Evolutionary conservation across 2,888 invertebrate species (phyloP).

Genomic region (Eupithecia dodoneata): DNA sequence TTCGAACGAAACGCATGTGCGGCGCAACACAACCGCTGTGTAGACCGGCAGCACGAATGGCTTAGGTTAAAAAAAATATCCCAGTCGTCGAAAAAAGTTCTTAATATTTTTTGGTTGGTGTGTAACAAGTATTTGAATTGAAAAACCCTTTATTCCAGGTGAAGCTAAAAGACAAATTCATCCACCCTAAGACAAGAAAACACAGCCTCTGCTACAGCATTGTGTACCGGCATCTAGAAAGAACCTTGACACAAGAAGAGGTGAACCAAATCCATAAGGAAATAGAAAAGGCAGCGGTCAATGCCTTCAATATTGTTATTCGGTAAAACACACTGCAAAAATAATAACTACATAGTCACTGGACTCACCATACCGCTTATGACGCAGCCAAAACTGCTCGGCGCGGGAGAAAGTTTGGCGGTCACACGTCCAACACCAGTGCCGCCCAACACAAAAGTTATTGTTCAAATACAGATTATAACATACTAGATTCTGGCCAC

Average conservation of each 20-base stretch:
- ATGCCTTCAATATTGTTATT: slow-evolving; percentile 66
- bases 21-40: too few species aligned
- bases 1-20: too few species aligned
- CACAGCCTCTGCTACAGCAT: slow-evolving; percentile 96
- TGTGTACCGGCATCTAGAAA: slow-evolving; percentile 96
- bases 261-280: slow-evolving; percentile 92
- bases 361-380: not conserved
- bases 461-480: not conserved
- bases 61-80: too few species aligned
- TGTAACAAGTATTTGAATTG: not conserved
- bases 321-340: slow-evolving; percentile 55
- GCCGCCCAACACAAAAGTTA: not conserved
- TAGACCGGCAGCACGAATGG: too few species aligned
- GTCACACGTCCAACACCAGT: not conserved
- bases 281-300: slow-evolving; percentile 85
- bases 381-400: too few species aligned
- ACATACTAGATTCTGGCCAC: too few species aligned
- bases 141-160: slow-evolving; percentile 80
- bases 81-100: too few species aligned
- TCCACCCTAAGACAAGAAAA: slow-evolving; percentile 92
- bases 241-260: slow-evolving; percentile 93
- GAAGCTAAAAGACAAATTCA: slow-evolving; percentile 92
- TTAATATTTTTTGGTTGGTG: not conserved
- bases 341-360: not conserved
- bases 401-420: not conserved